These are phyloP conservation scores for Pseudomyrmex cubaensis DNA, from an alignment of 1,140 invertebrate species.

Conservation along the genomic window DNA sequence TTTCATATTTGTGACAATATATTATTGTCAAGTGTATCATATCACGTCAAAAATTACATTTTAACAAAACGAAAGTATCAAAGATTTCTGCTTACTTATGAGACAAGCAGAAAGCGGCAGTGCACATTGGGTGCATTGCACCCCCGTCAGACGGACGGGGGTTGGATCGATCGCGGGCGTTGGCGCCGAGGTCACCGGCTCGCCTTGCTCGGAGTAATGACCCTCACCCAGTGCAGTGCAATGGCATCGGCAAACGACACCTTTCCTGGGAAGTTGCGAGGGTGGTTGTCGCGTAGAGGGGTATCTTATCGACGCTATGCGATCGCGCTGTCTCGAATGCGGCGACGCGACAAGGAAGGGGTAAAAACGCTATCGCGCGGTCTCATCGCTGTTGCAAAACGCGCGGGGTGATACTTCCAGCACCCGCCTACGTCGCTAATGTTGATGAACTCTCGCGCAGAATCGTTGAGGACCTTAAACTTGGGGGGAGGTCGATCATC, in stretches of 20 bases:
- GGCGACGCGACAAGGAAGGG: slow-evolving; percentile 35
- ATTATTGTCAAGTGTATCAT: too few species aligned
- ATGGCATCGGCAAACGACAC: slow-evolving; percentile 80
- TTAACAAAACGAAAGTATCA: too few species aligned
- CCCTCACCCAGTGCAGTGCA: slow-evolving; percentile 86
- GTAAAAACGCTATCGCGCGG: slow-evolving; percentile 59
- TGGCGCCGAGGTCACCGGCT: slow-evolving; percentile 85
- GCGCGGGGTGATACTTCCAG: slow-evolving; percentile 45
- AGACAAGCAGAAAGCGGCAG: slow-evolving; percentile 36
- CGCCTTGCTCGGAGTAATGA: slow-evolving; percentile 85
- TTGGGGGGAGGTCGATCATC: slow-evolving; percentile 76
- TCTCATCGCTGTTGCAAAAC: slow-evolving; percentile 45
- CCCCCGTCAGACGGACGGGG: slow-evolving; percentile 74
- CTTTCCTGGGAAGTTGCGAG: slow-evolving; percentile 46
- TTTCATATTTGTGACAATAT: neutral
- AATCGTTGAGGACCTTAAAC: slow-evolving; percentile 79
- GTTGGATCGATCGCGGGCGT: slow-evolving; percentile 85
- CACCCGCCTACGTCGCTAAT: slow-evolving; percentile 13
- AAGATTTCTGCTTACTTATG: slow-evolving; percentile 17
- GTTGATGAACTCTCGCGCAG: slow-evolving; percentile 69
- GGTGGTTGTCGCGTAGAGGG: slow-evolving; percentile 43
- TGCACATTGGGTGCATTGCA: slow-evolving; percentile 76
- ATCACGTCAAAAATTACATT: too few species aligned
- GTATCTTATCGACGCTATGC: slow-evolving; percentile 56
- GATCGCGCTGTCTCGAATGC: slow-evolving; percentile 43